phyloP scores from a whole-genome alignment of 1,140 invertebrate genomes.

The Chelonus insularis region DNA sequence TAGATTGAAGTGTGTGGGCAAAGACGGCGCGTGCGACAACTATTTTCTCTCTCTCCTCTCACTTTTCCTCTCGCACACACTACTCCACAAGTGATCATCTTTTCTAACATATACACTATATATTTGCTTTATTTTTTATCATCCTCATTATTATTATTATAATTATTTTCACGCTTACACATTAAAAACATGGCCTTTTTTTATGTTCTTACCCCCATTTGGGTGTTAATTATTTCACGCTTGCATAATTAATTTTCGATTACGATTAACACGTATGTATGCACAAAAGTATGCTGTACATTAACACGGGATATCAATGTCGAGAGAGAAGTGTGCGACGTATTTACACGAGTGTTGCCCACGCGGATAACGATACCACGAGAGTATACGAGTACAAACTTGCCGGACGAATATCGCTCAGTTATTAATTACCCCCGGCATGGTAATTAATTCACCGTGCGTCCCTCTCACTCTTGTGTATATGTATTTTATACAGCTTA shows the following conservation, averaged over 20 bases:
- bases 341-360: background rate
- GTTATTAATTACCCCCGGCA: conserved; percentile 7
- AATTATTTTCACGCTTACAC: background rate
- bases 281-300: background rate
- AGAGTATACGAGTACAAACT: background rate
- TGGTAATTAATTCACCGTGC: conserved; percentile 7
- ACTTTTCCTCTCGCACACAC: background rate
- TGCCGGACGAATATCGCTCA: background rate
- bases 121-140: background rate
- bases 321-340: background rate
- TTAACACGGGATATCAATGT: background rate
- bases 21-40: background rate
- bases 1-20: background rate
- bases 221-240: conserved; percentile 22
- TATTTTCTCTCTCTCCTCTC: background rate
- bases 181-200: background rate
- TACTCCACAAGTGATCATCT: too few species aligned
- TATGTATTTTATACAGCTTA: background rate
- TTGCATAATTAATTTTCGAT: conserved; percentile 18
- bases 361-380: conserved; percentile 6
- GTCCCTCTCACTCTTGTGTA: background rate
- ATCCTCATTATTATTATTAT: background rate
- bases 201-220: conserved; percentile 5
- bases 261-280: background rate
- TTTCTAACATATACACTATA: too few species aligned